Evolutionary conservation across 2,888 invertebrate species (phyloP), one percentile per base, ranked within the genome.

Genomic region (Octonoba sinensis): DNA sequence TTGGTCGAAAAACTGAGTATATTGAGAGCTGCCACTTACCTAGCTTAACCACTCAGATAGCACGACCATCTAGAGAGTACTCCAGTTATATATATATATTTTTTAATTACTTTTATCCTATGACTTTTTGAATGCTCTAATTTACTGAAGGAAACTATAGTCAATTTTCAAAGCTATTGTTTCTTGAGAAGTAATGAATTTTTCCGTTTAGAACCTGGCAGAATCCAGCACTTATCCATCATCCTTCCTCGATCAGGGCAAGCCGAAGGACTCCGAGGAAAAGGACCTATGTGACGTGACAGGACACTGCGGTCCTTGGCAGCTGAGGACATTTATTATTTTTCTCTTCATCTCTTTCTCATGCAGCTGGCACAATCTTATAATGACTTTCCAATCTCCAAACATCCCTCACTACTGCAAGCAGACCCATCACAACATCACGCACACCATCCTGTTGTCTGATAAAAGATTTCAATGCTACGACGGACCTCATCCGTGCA

Each of bases 321-420:
- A 59, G 24, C 20, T 59, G 20, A 18, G 59, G 22, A 22, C 59
- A 16, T 59, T 59, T 15, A 15, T 24, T 0, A 59, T 59, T 11
- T 59, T 59, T 15, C 22, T 59, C 24, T 59, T 59, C 59, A 59
- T 59, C 16, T 18, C 59, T 4, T 59, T 59, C 24, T 59, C 22
- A 0, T 59, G 59, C 59, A 59, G 59, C 15, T 59, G 59, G 59
- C 59, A 59, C 59, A 59, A 59, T 15, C 22, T 59, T 8, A 59
- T 59, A 22, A 18, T 59, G 20, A 15, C 59, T 4, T 59, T 59
- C 59, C 59, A 59, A 4, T 59, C 59, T 12, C 59, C 59, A 1
- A 59, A 59, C 24, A 22, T 59, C 11, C 24, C 59, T 8, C 24
- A 59, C 24, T 59, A 24, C 20, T 59, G 59, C 59, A 20, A 15